phyloP scores from a whole-genome alignment of 1,140 invertebrate species.

The Gryon sp. region DNA sequence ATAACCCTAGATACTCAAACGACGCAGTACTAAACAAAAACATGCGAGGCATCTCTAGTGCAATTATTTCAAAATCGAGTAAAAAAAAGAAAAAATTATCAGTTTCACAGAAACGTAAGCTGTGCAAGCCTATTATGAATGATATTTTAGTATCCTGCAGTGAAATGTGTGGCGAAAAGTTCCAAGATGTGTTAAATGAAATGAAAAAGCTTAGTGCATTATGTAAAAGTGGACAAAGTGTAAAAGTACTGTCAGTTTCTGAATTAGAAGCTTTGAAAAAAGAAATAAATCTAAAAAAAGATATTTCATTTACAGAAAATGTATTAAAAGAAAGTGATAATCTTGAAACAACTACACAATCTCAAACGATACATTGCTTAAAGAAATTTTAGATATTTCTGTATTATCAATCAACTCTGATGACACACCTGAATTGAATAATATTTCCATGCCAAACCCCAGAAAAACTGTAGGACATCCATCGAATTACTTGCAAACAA shows the following conservation, averaged over 20 bases:
- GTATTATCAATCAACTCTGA: neutral
- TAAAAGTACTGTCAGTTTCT: too few relatives aligned
- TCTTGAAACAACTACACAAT: neutral
- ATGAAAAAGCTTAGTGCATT: neutral
- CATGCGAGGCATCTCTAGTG: neutral
- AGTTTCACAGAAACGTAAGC: neutral
- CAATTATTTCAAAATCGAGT: neutral
- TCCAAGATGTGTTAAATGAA: neutral
- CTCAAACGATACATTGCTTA: too few relatives aligned
- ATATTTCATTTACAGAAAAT: neutral
- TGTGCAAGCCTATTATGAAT: neutral
- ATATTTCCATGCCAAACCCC: neutral
- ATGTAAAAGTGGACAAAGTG: neutral
- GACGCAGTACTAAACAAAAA: neutral
- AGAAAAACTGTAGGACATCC: slow-evolving; percentile 5
- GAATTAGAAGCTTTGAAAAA: too few relatives aligned
- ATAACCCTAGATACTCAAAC: slow-evolving; percentile 9
- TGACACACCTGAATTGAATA: neutral
- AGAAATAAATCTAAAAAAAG: too few relatives aligned
- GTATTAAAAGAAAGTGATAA: neutral
- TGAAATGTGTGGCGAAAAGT: slow-evolving; percentile 3
- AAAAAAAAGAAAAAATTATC: slow-evolving; percentile 2
- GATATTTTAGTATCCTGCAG: slow-evolving; percentile 14
- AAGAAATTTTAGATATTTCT: slow-evolving; percentile 9
- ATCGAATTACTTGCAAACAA: too few relatives aligned